phyloP scores from a whole-genome alignment of 2,113 vertebrate species.

The Ctenodactylus gundi region DNA sequence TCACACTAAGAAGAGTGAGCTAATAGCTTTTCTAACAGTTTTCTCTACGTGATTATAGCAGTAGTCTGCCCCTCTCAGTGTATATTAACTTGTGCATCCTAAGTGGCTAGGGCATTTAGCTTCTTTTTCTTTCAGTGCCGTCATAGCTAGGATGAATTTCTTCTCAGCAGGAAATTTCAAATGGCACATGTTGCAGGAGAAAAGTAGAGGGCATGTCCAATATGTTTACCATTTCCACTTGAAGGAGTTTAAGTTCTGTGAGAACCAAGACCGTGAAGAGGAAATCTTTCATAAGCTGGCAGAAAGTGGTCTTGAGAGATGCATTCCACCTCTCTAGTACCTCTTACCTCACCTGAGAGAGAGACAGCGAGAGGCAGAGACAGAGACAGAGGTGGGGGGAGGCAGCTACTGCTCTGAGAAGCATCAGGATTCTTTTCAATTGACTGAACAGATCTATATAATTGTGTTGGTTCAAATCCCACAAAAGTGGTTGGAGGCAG shows the following conservation, averaged over 20 bases:
- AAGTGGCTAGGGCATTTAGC: not conserved
- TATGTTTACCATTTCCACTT: slow-evolving; percentile 28
- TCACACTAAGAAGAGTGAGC: not conserved
- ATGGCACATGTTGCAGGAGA: not conserved
- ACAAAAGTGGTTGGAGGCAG: not conserved
- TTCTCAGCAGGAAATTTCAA: not conserved
- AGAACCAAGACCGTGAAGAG: slow-evolving; percentile 22
- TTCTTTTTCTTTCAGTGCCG: not conserved
- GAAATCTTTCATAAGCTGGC: slow-evolving; percentile 25
- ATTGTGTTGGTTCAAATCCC: slow-evolving; percentile 36
- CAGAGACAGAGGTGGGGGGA: not conserved
- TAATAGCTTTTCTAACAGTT: not conserved
- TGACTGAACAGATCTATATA: slow-evolving; percentile 25
- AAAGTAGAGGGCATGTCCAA: not conserved
- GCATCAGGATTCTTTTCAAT: not conserved
- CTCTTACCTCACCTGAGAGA: slow-evolving; percentile 1
- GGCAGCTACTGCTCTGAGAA: not conserved
- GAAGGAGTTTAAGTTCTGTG: slow-evolving; percentile 47
- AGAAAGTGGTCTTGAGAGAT: slow-evolving; percentile 25
- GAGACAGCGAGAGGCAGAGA: not conserved
- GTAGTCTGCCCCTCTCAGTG: not conserved
- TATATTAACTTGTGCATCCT: not conserved
- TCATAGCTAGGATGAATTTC: not conserved
- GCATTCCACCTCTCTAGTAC: not conserved
- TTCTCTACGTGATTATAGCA: not conserved